phyloP scores from a whole-genome alignment of 2,113 vertebrate genomes.

The Leucopsar rothschildi region DNA sequence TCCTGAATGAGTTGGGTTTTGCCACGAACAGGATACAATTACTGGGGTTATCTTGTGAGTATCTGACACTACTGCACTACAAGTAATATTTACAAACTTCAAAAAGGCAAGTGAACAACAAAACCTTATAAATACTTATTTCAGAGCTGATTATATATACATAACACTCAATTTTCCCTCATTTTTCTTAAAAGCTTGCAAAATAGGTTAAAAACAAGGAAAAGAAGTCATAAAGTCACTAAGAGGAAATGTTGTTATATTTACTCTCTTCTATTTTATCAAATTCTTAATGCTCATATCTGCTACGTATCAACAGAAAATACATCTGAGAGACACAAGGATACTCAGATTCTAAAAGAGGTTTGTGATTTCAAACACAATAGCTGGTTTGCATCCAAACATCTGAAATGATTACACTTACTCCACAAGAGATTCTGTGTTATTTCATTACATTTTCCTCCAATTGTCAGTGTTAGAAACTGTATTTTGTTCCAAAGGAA shows the following conservation, averaged over 20 bases:
- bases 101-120: background rate
- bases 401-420: slow-evolving; percentile 47
- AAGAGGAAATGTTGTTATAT: background rate
- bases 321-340: background rate
- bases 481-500: slow-evolving; percentile 68
- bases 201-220: background rate
- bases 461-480: slow-evolving; percentile 72
- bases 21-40: background rate
- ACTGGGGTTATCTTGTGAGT: background rate
- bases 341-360: background rate
- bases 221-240: background rate
- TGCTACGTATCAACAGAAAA: background rate
- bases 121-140: background rate
- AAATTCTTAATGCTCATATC: background rate
- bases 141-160: background rate
- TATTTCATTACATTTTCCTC: slow-evolving; percentile 74
- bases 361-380: slow-evolving; percentile 53
- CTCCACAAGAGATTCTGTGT: slow-evolving; percentile 35
- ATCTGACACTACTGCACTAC: background rate
- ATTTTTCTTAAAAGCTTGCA: background rate
- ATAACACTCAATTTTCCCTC: background rate
- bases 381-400: slow-evolving; percentile 60
- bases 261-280: background rate
- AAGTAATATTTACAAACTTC: background rate
- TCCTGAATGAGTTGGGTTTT: background rate